Evolutionary conservation across 2,888 invertebrate species (phyloP).

Genomic region (Lithophane leautieri): DNA sequence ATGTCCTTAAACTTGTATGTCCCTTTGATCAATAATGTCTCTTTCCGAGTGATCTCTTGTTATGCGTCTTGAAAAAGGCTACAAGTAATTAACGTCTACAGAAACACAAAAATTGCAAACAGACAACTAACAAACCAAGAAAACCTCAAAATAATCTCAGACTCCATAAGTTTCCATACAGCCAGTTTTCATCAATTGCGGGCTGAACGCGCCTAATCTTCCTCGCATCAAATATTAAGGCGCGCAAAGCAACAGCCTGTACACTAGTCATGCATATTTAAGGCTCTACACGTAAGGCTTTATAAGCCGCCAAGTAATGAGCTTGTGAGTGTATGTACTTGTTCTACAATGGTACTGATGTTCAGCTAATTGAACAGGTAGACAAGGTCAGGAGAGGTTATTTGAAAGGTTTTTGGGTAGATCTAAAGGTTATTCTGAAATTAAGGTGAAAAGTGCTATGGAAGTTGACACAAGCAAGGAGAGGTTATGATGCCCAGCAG

Average conservation of each 20-base stretch:
- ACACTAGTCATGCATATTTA: conserved; percentile 79
- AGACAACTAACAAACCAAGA: neutral
- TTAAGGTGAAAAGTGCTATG: neutral
- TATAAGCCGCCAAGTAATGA: conserved; percentile 79
- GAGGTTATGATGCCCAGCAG: neutral
- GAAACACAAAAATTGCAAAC: neutral
- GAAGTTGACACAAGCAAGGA: neutral
- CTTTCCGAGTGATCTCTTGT: neutral
- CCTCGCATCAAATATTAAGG: conserved; percentile 44
- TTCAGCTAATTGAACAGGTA: conserved; percentile 39
- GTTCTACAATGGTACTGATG: conserved; percentile 42
- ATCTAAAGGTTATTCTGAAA: neutral
- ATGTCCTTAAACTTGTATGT: neutral
- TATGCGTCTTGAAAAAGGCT: neutral
- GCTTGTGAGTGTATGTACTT: conserved; percentile 69
- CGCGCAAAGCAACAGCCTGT: conserved; percentile 67
- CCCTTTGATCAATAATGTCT: neutral
- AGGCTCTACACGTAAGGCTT: conserved; percentile 81
- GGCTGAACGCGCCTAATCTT: conserved; percentile 26
- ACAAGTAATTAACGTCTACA: neutral
- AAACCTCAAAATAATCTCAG: conserved; percentile 13
- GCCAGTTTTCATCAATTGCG: conserved; percentile 26
- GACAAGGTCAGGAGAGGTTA: conserved; percentile 56
- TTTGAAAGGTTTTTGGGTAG: conserved; percentile 27
- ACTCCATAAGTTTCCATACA: conserved; percentile 1